phyloP scores from a whole-genome alignment of 23 tunicate genomes.

The Ascidia mentula region DNA sequence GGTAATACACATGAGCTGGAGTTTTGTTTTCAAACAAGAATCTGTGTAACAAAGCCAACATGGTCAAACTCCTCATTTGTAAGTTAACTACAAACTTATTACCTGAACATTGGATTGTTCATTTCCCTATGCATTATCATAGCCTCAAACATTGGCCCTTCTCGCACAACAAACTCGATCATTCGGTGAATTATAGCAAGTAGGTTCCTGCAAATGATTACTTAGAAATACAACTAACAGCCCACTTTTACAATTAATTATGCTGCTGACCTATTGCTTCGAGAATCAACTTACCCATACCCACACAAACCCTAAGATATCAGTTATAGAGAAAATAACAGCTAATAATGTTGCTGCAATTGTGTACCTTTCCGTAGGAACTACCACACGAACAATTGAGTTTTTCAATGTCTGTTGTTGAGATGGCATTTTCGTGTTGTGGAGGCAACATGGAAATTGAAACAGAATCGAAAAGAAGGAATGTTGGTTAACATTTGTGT shows the following conservation, averaged over 20 bases:
- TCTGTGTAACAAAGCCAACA: constrained; percentile 19
- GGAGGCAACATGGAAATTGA: constrained; percentile 33
- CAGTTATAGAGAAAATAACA: neutral
- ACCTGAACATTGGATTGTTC: constrained; percentile 97
- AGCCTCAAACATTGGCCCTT: constrained; percentile 99
- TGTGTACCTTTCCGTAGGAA: constrained; percentile 96
- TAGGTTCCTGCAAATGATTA: constrained; percentile 67
- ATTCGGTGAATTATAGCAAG: constrained; percentile 78
- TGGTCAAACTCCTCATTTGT: neutral
- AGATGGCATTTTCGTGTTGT: constrained; percentile 5
- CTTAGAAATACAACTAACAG: too few species aligned
- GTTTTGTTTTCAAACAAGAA: constrained; percentile 89
- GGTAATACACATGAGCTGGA: constrained; percentile 90
- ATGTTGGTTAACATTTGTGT: constrained; percentile 15
- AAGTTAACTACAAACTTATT: neutral
- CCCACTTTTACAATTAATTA: neutral
- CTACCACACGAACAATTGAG: constrained; percentile 90
- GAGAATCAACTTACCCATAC: constrained; percentile 1
- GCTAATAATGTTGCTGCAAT: neutral
- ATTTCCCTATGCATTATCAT: constrained; percentile 95
- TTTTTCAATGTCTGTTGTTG: constrained; percentile 92
- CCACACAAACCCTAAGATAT: neutral
- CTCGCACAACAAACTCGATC: constrained; percentile 95
- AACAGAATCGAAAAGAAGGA: constrained; percentile 43
- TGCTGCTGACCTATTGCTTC: neutral